Evolutionary conservation across 2,797 vertebrate species (phyloP), one percentile per base, ranked within the genome.

Genomic region (Sandelia bainsii): DNA sequence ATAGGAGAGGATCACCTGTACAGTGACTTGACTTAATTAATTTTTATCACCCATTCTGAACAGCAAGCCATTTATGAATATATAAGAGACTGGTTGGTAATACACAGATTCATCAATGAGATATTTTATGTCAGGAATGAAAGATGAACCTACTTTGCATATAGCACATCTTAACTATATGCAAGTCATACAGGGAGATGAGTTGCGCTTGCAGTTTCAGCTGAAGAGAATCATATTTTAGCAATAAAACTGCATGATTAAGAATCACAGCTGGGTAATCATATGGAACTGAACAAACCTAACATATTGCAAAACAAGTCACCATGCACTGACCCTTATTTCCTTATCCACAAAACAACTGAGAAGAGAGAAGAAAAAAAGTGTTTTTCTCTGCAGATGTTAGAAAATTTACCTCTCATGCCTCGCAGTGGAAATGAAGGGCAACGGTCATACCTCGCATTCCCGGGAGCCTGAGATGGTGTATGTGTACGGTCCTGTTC

Each of bases 401-500:
- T 83, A 71, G 81, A 95, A 96, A 94, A 97, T 97, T 97, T 97
- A 98, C 97, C 97, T 97, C 96, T 96, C 95, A 94, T 95, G 96
- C 95, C 95, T 96, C 93, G 96, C 93, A 95, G 97, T 94, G 95
- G 96, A 96, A 96, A 97, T 94, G 95, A 95, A 96, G 96, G 95
- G 89, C 95, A 96, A 94, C 93, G 93, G 95, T 98, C 97, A 97
- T 98, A 99, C 98, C 97, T 99, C 97, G 69, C 98, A 99, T 96
- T 99, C 97, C 95, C 97, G 95, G 94, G 97, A 98, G 96, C 97
- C 97, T 91, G 98, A 98, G 95, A 98, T 98, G 96, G 97, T 98
- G 94, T 98, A 99, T 52, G 97, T 98, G 95, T 97, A 98, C 91
- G 98, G 96, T 90, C 96, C 96, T 87, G 97, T 97, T 93, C 98